Percentiles rank a stretch among this genome's conserved stretches.
Evolutionary conservation across 2,113 vertebrate species (phyloP).

Genomic region (Otocyon megalotis): DNA sequence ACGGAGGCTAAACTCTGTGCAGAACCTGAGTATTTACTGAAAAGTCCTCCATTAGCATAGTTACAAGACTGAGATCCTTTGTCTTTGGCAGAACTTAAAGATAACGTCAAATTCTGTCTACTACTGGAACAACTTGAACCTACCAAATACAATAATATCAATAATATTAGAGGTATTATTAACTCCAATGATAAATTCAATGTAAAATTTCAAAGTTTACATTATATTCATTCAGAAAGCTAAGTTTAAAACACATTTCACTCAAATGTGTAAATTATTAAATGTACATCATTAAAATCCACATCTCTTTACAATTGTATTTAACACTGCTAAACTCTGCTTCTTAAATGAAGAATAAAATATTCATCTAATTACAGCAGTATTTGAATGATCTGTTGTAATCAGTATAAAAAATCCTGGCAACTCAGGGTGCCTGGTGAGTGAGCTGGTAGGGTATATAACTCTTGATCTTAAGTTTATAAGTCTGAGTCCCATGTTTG

Average conservation of each 20-base stretch:
- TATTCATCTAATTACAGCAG: not conserved
- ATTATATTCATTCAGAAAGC: conserved; percentile 30
- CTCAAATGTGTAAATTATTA: conserved; percentile 25
- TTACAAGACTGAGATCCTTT: conserved; percentile 89
- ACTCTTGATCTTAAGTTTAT: not conserved
- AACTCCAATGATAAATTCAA: conserved; percentile 22
- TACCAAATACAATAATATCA: conserved; percentile 79
- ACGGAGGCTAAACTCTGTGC: conserved; percentile 95
- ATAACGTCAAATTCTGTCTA: conserved; percentile 92
- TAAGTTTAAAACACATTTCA: conserved; percentile 42
- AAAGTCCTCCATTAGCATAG: conserved; percentile 88
- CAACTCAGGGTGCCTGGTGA: not conserved
- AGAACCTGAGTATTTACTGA: conserved; percentile 93
- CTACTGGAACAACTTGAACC: conserved; percentile 92
- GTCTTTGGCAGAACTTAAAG: conserved; percentile 91
- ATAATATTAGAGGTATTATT: not conserved
- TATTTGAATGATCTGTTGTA: not conserved
- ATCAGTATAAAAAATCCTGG: not conserved
- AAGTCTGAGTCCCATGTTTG: not conserved
- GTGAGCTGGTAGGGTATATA: not conserved
- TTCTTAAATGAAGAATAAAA: conserved; percentile 39
- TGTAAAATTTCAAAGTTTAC: conserved; percentile 29
- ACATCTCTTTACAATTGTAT: not conserved
- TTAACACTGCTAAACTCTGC: not conserved
- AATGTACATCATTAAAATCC: conserved; percentile 20